These are phyloP conservation scores for Bungarus multicinctus DNA, from an alignment of 2,113 vertebrate genomes.

Conservation along the genomic window DNA sequence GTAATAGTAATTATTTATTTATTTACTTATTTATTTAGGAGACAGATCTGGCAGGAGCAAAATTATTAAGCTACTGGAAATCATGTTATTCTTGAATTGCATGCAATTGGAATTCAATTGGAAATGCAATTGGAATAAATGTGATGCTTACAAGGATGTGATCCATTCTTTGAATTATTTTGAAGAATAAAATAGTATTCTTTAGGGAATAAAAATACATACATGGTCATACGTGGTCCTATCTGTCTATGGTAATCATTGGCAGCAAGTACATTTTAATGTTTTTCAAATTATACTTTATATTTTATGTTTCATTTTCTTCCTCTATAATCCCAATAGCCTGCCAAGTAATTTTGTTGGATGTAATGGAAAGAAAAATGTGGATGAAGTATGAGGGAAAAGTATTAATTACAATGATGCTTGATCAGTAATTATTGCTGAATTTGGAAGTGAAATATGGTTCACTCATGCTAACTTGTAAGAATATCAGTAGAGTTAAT, in stretches of 20 bases:
- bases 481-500: not conserved
- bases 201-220: not conserved
- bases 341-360: not conserved
- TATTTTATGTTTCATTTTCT: not conserved
- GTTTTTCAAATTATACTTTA: not conserved
- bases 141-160: not conserved
- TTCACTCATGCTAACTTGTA: not conserved
- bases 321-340: not conserved
- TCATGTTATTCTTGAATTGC: not conserved
- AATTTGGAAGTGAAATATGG: not conserved
- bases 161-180: not conserved
- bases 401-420: not conserved
- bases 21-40: not conserved
- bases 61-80: not conserved
- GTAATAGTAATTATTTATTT: constrained; percentile 4
- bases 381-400: not conserved
- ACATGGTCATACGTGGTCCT: not conserved
- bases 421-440: not conserved
- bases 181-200: not conserved
- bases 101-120: too few species aligned
- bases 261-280: not conserved
- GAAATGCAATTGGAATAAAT: not conserved
- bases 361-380: not conserved
- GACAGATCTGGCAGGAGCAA: not conserved
- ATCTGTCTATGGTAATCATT: not conserved